These are phyloP conservation scores for Lithobates sylvaticus DNA, from an alignment of 2,797 vertebrate genomes.

Conservation along the genomic window DNA sequence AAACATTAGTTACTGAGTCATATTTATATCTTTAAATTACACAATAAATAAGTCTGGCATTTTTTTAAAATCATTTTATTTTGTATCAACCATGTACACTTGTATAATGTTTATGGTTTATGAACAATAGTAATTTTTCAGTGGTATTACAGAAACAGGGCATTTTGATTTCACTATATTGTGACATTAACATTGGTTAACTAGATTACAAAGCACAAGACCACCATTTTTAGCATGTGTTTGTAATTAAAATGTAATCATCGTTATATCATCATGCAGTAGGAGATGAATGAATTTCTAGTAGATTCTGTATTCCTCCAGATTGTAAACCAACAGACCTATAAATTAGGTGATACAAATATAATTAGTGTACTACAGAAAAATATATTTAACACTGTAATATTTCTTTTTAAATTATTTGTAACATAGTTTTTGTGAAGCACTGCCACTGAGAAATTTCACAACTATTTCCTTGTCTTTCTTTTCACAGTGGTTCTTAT, in stretches of 20 bases:
- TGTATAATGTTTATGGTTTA: constrained; percentile 18
- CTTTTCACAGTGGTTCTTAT: too few species aligned
- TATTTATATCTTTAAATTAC: too few species aligned
- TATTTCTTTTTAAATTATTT: too few species aligned
- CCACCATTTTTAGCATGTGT: neutral
- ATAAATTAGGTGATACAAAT: neutral
- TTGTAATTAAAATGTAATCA: neutral
- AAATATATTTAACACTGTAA: too few species aligned
- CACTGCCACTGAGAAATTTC: too few species aligned
- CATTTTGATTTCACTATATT: neutral
- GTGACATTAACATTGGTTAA: neutral
- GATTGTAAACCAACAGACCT: constrained; percentile 2
- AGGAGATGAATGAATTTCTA: constrained; percentile 31
- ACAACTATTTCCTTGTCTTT: too few species aligned
- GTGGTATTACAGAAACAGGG: neutral
- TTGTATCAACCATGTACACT: constrained; percentile 50
- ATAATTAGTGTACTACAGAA: neutral
- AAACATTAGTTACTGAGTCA: too few species aligned
- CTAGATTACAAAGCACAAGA: neutral
- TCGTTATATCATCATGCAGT: neutral
- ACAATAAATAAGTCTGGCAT: too few species aligned
- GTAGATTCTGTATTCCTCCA: constrained; percentile 2
- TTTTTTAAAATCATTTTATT: constrained; percentile 24
- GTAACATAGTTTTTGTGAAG: too few species aligned
- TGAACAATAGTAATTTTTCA: neutral